A percentile compares a stretch with the other conserved stretches of the same genome.
These are phyloP conservation scores for Podilymbus podiceps DNA, from an alignment of 2,113 vertebrate species.

Conservation along the genomic window DNA sequence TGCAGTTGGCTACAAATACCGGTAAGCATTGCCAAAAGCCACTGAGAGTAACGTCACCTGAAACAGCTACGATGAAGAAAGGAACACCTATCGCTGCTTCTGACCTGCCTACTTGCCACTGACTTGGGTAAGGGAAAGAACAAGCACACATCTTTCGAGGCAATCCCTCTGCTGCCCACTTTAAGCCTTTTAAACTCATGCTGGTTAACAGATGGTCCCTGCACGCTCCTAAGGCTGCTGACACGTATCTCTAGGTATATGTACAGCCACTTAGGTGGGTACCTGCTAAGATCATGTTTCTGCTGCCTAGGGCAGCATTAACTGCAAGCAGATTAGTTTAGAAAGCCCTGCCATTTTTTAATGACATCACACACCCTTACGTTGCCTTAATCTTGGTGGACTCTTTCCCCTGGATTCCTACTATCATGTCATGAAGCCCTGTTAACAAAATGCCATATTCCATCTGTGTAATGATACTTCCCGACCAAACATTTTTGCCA, in stretches of 20 bases:
- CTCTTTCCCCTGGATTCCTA: not conserved
- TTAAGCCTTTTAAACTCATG: not conserved
- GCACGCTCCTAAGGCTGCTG: not conserved
- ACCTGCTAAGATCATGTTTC: not conserved
- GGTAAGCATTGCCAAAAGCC: not conserved
- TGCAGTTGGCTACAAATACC: not conserved
- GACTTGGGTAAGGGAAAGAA: not conserved
- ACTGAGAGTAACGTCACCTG: not conserved
- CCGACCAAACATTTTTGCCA: not conserved
- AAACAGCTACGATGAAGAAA: not conserved
- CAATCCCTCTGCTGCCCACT: not conserved
- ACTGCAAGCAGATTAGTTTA: not conserved
- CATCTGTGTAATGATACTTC: not conserved
- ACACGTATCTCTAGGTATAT: not conserved
- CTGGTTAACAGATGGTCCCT: conserved; percentile 20
- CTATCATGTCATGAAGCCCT: not conserved
- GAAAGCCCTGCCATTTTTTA: not conserved
- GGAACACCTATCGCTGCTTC: not conserved
- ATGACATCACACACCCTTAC: not conserved
- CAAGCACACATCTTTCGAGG: not conserved
- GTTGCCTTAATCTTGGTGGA: not conserved
- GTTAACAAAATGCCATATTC: not conserved
- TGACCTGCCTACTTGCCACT: not conserved
- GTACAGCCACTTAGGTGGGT: not conserved
- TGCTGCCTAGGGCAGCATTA: not conserved